Evolutionary conservation across 2,888 invertebrate genomes (phyloP).

Genomic region (Tetropium fuscum): DNA sequence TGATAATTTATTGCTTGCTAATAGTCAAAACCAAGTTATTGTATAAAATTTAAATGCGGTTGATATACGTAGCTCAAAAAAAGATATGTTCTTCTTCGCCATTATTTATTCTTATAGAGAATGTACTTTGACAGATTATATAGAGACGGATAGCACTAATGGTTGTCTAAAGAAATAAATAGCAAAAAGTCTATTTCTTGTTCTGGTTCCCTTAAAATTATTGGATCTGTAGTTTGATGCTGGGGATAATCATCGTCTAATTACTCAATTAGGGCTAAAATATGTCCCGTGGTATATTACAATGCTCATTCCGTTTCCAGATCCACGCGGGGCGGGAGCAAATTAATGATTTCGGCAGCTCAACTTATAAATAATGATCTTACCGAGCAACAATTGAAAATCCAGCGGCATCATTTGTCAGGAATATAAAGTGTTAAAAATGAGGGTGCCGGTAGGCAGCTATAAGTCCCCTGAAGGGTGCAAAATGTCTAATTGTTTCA

Average conservation of each 20-base stretch:
- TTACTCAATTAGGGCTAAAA: slow-evolving; percentile 11
- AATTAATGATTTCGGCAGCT: slow-evolving; percentile 46
- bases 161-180: too few relatives aligned
- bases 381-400: slow-evolving; percentile 50
- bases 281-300: not conserved
- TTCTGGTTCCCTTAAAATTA: too few relatives aligned
- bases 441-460: slow-evolving; percentile 51
- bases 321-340: slow-evolving; percentile 28
- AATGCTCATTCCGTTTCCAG: slow-evolving; percentile 7
- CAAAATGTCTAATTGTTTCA: slow-evolving; percentile 62
- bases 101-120: too few relatives aligned
- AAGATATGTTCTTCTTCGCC: too few relatives aligned
- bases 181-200: too few relatives aligned
- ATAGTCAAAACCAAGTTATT: too few relatives aligned
- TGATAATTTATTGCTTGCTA: too few relatives aligned
- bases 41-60: too few relatives aligned
- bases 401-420: slow-evolving; percentile 60
- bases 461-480: slow-evolving; percentile 59
- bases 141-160: too few relatives aligned
- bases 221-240: too few relatives aligned
- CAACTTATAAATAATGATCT: slow-evolving; percentile 48
- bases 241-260: slow-evolving; percentile 2
- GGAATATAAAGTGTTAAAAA: slow-evolving; percentile 67
- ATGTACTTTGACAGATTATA: too few relatives aligned
- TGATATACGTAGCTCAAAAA: too few relatives aligned